These are phyloP conservation scores for Theocolax elegans DNA, from an alignment of 1,140 invertebrate species.

Conservation along the genomic window DNA sequence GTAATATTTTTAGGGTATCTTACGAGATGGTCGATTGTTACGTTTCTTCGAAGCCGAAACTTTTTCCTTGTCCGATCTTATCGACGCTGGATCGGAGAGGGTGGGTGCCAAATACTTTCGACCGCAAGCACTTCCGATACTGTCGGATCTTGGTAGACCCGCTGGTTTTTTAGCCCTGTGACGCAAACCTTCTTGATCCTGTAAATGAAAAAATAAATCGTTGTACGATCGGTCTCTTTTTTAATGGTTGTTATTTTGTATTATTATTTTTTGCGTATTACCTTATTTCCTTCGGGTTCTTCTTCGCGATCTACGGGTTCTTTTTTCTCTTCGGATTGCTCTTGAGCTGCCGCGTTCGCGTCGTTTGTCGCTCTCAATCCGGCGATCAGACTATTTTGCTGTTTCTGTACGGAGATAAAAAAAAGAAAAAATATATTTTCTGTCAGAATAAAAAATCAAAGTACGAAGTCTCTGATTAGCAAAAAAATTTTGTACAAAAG, in stretches of 20 bases:
- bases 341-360: slow-evolving; percentile 55
- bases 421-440: too few species aligned
- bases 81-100: slow-evolving; percentile 82
- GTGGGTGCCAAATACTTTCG: slow-evolving; percentile 90
- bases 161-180: slow-evolving; percentile 65
- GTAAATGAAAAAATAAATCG: slow-evolving; percentile 26
- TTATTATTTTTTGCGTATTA: slow-evolving; percentile 31
- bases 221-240: background rate
- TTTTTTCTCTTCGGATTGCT: slow-evolving; percentile 74
- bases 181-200: slow-evolving; percentile 56
- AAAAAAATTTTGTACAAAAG: too few species aligned
- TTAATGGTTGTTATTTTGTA: background rate
- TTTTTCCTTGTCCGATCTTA: slow-evolving; percentile 80
- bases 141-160: slow-evolving; percentile 78
- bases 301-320: slow-evolving; percentile 69
- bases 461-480: too few species aligned
- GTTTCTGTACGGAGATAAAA: slow-evolving; percentile 74
- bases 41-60: slow-evolving; percentile 73
- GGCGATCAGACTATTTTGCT: slow-evolving; percentile 91
- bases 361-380: slow-evolving; percentile 92
- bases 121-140: slow-evolving; percentile 82
- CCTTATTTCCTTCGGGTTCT: slow-evolving; percentile 70
- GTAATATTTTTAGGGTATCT: slow-evolving; percentile 36
- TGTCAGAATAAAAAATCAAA: too few species aligned
- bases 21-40: slow-evolving; percentile 73